Evolutionary conservation across 1,140 invertebrate genomes (phyloP).

Genomic region (Holcopasites calliopsidis): DNA sequence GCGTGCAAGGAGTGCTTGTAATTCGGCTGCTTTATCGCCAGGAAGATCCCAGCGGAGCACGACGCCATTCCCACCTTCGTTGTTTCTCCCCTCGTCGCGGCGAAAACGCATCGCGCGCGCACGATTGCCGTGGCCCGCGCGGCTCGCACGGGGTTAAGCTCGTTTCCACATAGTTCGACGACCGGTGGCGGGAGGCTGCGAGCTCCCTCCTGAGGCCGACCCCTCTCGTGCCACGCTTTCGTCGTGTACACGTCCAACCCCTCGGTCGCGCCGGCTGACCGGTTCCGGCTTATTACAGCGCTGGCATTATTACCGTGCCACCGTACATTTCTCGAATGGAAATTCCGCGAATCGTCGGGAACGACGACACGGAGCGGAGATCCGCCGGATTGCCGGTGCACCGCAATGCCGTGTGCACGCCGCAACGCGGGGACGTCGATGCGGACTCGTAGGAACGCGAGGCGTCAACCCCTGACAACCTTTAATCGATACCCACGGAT

Average conservation of each 20-base stretch:
- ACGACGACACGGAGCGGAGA: constrained; percentile 41
- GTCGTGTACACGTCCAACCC: neutral
- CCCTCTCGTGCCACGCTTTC: constrained; percentile 26
- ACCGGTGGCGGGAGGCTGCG: constrained; percentile 30
- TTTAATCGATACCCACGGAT: constrained; percentile 34
- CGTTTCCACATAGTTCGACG: constrained; percentile 62
- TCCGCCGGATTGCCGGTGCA: constrained; percentile 12
- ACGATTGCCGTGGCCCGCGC: neutral
- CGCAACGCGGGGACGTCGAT: constrained; percentile 20
- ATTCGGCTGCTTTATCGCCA: constrained; percentile 62
- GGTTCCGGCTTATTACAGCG: constrained; percentile 55
- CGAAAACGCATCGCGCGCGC: constrained; percentile 39
- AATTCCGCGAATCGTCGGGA: constrained; percentile 58
- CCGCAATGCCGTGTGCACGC: constrained; percentile 37
- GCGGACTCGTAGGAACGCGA: constrained; percentile 20
- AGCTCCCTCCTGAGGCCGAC: constrained; percentile 22
- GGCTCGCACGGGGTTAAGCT: constrained; percentile 50
- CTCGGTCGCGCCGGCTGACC: constrained; percentile 14
- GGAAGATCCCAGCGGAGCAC: constrained; percentile 51
- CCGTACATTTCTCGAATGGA: constrained; percentile 56
- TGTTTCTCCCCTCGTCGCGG: constrained; percentile 35
- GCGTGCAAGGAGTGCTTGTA: constrained; percentile 43
- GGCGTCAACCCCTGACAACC: neutral
- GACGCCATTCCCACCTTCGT: constrained; percentile 11
- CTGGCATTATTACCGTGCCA: constrained; percentile 61